phyloP scores from a whole-genome alignment of 2,797 vertebrate genomes.

The Cirrhinus mrigala region DNA sequence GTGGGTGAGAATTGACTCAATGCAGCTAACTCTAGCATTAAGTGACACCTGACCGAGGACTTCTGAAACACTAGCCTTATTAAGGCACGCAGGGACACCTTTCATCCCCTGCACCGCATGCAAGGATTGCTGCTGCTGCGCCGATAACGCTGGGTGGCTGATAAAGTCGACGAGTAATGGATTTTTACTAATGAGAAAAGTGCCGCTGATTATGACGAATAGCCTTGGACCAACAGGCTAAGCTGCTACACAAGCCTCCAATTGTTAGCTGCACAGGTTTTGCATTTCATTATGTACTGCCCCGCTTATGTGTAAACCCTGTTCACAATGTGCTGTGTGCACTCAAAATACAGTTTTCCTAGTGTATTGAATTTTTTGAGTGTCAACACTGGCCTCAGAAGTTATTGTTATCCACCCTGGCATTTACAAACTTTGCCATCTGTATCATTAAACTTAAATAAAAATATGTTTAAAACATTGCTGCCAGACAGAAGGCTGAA shows the following conservation, averaged over 20 bases:
- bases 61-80: constrained; percentile 79
- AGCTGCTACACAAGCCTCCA: constrained; percentile 91
- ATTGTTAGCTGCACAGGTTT: constrained; percentile 87
- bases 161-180: constrained; percentile 95
- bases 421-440: not conserved
- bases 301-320: constrained; percentile 81
- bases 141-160: constrained; percentile 88
- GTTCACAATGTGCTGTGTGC: not conserved
- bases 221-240: constrained; percentile 93
- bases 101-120: constrained; percentile 73
- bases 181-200: constrained; percentile 98
- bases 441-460: too few relatives aligned
- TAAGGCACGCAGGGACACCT: constrained; percentile 75
- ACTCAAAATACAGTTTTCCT: not conserved
- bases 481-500: too few relatives aligned
- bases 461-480: too few relatives aligned
- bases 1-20: constrained; percentile 41
- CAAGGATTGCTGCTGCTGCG: constrained; percentile 83
- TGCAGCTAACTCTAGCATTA: constrained; percentile 56
- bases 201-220: constrained; percentile 96
- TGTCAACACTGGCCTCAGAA: not conserved
- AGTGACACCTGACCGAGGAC: constrained; percentile 77
- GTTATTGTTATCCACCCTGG: not conserved
- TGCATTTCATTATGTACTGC: constrained; percentile 88
- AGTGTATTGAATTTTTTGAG: not conserved